Percentiles rank a stretch among this genome's conserved stretches.
These are phyloP conservation scores for Macrochelys suwanniensis DNA, from an alignment of 2,797 vertebrate species.

Conservation along the genomic window DNA sequence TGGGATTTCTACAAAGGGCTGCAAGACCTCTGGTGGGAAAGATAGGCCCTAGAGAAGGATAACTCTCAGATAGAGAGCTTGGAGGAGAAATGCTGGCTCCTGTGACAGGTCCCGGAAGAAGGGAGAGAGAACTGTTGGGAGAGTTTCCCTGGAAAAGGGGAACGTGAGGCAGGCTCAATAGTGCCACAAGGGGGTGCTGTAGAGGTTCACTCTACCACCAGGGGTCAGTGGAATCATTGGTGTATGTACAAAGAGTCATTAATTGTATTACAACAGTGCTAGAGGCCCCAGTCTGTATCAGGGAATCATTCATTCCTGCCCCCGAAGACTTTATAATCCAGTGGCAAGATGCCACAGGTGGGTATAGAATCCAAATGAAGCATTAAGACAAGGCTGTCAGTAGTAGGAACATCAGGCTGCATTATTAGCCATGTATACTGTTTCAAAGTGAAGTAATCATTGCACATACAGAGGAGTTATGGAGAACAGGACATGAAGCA, in stretches of 20 bases:
- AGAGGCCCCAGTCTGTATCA: background rate
- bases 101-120: background rate
- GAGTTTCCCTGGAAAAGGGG: background rate
- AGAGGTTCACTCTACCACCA: background rate
- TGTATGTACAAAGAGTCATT: background rate
- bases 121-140: background rate
- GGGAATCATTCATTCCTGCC: background rate
- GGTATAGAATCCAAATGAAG: background rate
- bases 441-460: background rate
- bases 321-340: too few relatives aligned
- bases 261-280: background rate
- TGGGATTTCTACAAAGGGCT: background rate
- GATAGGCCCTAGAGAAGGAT: background rate
- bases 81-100: background rate
- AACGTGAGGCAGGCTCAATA: background rate
- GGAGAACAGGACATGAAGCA: background rate
- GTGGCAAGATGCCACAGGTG: background rate
- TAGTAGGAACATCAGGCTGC: background rate
- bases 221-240: background rate
- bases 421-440: background rate
- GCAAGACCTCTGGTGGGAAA: background rate
- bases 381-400: background rate
- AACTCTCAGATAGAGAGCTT: background rate
- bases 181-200: background rate
- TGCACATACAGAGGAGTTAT: background rate